Percentiles rank a stretch among this genome's conserved stretches.
These are phyloP conservation scores for Stratiomys singularior DNA, from an alignment of 2,888 invertebrate species.

Conservation along the genomic window DNA sequence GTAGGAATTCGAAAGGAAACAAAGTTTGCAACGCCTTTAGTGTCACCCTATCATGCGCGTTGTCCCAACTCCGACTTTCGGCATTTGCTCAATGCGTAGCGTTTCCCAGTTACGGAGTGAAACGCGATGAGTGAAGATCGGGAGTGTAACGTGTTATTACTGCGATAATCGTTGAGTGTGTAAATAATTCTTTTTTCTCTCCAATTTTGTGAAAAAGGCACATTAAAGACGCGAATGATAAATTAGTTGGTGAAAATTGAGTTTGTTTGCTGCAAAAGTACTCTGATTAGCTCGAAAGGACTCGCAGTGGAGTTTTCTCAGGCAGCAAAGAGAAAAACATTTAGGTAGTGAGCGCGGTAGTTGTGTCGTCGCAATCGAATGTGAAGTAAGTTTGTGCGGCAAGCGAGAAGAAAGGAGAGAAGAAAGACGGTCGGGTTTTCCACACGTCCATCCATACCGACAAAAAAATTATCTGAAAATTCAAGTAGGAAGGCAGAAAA, in stretches of 20 bases:
- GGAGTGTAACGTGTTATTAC: slow-evolving; percentile 57
- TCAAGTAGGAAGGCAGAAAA: slow-evolving; percentile 12
- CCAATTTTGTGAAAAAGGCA: slow-evolving; percentile 24
- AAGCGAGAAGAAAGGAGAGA: neutral
- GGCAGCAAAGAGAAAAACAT: neutral
- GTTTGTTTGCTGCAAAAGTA: neutral
- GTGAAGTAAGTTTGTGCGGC: neutral
- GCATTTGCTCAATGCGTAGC: slow-evolving; percentile 51
- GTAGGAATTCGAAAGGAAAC: too few species aligned
- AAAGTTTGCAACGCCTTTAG: too few species aligned
- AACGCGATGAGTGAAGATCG: slow-evolving; percentile 61
- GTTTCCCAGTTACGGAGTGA: slow-evolving; percentile 61
- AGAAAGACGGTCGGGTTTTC: slow-evolving; percentile 21
- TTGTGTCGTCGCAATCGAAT: slow-evolving; percentile 4
- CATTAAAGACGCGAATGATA: slow-evolving; percentile 5
- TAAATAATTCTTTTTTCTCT: slow-evolving; percentile 44
- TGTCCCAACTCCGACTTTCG: slow-evolving; percentile 47
- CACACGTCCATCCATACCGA: slow-evolving; percentile 8
- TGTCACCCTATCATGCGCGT: slow-evolving; percentile 15
- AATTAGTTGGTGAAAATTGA: neutral
- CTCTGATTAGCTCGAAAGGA: neutral
- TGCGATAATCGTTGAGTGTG: slow-evolving; percentile 54
- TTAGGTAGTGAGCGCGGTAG: neutral
- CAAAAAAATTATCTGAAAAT: neutral
- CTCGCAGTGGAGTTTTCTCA: neutral